Evolutionary conservation across 1,140 invertebrate species (phyloP), one percentile per base, ranked within the genome.

Genomic region (Pseudobourletiella spinata): DNA sequence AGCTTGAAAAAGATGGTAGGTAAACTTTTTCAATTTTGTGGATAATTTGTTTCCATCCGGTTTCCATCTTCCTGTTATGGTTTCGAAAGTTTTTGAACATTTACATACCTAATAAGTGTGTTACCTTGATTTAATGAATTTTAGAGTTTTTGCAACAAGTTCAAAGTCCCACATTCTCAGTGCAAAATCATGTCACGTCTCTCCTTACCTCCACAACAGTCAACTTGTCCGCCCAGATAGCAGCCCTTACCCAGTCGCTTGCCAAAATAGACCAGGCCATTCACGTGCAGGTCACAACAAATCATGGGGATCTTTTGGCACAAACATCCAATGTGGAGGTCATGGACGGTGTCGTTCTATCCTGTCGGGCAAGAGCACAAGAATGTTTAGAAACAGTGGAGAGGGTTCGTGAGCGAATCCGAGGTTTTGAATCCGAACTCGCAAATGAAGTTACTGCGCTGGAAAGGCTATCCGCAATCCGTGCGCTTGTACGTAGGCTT

Each of bases 301-400:
- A 70, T 63, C 68, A 70, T 61, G 61, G 61, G 15, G 64, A 67
- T 29, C 57, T 70, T 16, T 44, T 70, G 39, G 68, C 68, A 2
- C 68, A 70, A 60, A 70, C 64, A 2, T 55, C 64, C 16, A 70
- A 70, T 61, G 63, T 70, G 1, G 68, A 70, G 43, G 28, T 62
- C n/a, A 63, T 70, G 68, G 68, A 70, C 39, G 43, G 22, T 30
- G 65, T 70, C 2, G 61, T 67, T n/a, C 50, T 67, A 52, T 59
- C 61, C 28, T 63, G 58, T 57, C 51, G 43, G 22, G 16, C 44
- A 51, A 35, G 65, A 59, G 62, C 68, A 1, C 64, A 63, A 14
- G 35, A 55, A 6, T 65, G 60, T 26, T 50, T 63, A 29, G 24
- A 26, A 14, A 55, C 46, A 2, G 60, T 67, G 24, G 54, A 48